Evolutionary conservation across 2,797 vertebrate species (phyloP).

Genomic region (Halcyon smyrnensis): DNA sequence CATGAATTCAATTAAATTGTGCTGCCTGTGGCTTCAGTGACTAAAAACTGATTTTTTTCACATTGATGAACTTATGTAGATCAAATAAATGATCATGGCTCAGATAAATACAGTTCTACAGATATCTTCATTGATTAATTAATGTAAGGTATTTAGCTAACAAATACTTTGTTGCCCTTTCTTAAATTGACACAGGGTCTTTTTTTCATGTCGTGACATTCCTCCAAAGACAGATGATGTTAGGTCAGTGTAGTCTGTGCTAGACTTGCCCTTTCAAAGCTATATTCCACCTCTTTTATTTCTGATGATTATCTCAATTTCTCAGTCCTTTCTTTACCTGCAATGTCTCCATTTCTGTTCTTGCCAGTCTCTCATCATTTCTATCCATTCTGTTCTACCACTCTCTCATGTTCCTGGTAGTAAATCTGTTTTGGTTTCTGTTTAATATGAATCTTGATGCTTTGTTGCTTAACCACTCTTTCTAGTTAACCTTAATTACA

Average conservation of each 20-base stretch:
- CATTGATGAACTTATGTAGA: not conserved
- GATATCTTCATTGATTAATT: not conserved
- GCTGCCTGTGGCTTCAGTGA: not conserved
- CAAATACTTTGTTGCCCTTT: not conserved
- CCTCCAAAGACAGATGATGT: not conserved
- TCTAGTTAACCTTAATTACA: not conserved
- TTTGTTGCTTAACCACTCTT: not conserved
- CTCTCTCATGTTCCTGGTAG: not conserved
- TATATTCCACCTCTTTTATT: not conserved
- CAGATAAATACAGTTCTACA: not conserved
- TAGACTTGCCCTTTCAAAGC: not conserved
- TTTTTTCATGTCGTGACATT: not conserved
- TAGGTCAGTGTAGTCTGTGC: not conserved
- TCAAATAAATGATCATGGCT: not conserved
- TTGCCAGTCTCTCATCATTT: not conserved
- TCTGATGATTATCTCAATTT: not conserved
- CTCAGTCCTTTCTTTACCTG: not conserved
- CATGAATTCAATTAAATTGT: not conserved
- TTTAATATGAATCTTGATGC: not conserved
- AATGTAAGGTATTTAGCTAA: not conserved
- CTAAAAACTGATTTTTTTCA: not conserved
- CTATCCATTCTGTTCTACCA: not conserved
- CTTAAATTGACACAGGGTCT: not conserved
- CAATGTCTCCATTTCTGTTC: not conserved
- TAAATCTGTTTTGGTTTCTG: not conserved